Base-by-base conservation (phyloP, 2,113 vertebrate species). In the Polypterus senegalus region DNA sequence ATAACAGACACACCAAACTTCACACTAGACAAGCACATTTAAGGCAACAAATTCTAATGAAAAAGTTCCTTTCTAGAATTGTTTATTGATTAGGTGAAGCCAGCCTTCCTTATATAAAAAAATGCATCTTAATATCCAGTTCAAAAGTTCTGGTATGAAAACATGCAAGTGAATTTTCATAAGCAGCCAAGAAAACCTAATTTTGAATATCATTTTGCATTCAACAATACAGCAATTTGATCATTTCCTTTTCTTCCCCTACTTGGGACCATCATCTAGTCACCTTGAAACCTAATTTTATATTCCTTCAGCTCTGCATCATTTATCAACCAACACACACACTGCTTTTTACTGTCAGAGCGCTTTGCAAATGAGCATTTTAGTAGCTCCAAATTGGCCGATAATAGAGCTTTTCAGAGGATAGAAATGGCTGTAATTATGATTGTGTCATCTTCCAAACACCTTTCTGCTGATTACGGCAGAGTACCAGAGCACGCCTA, bases 341-440 rank as follows among this genome's bases (percentile, higher is more conserved):
- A 63, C 44, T 57, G 61, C 54, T 49, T 57, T 57, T 57, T 44
- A 63, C 56, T 57, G 53, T 27, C 44, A 3, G 9, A 63, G 56
- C 48, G 9, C 27, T 47, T 27, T 56, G 61, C 61, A 57, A 63
- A 63, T 56, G 47, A 63, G 54, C 61, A n/a, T 63, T 49, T 48
- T 63, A 71, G 78, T 69, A 64, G 60, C 61, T 73, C 67, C 61
- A 63, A 72, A 72, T 4, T 45, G 69, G 72, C 66, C 45, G 59
- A 62, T 70, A 71, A 73, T 7, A 51, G 73, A 51, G 49, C 48
- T 47, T 44, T 73, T 72, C 2, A 73, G 69, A 67, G 69, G 67
- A 69, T 68, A 75, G 49, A 65, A 64, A 74, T 64, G 61, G 72
- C 66, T 66, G 66, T 64, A 70, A 8, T 70, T 58, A 65, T 3